phyloP scores from a whole-genome alignment of 2,888 invertebrate genomes.

The Tetanocera ferruginea region DNA sequence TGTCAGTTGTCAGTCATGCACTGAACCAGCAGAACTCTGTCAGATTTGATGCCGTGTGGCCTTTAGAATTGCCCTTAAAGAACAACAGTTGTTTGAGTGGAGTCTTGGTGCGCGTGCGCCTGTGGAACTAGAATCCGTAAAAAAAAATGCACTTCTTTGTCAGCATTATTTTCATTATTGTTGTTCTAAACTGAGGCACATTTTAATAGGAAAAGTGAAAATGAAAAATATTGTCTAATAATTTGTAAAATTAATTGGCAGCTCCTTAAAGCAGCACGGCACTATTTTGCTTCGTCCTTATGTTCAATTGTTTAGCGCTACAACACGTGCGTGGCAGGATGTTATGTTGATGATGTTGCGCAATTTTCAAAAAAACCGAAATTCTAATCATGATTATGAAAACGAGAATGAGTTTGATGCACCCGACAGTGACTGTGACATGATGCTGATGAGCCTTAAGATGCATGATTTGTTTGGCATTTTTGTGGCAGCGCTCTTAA shows the following conservation, averaged over 20 bases:
- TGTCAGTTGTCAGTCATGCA: slow-evolving; percentile 62
- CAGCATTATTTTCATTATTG: background rate
- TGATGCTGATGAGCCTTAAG: slow-evolving; percentile 2
- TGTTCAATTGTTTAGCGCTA: background rate
- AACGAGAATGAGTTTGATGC: slow-evolving; percentile 14
- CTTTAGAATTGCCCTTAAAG: background rate
- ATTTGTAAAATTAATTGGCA: slow-evolving; percentile 56
- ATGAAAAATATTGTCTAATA: slow-evolving; percentile 58
- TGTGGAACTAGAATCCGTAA: slow-evolving; percentile 15
- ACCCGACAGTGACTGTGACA: too few species aligned
- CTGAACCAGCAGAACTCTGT: slow-evolving; percentile 54
- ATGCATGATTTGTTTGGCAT: background rate
- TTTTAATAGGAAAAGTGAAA: slow-evolving; percentile 42
- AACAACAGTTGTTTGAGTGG: slow-evolving; percentile 54
- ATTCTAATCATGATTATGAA: background rate
- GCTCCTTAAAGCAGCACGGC: background rate
- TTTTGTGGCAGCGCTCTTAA: background rate
- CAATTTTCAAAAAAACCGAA: slow-evolving; percentile 15
- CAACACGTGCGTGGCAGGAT: background rate
- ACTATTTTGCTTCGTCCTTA: slow-evolving; percentile 31
- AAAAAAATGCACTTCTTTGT: slow-evolving; percentile 56
- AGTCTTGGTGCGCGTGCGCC: slow-evolving; percentile 21
- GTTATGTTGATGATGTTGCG: slow-evolving; percentile 6
- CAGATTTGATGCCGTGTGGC: slow-evolving; percentile 52
- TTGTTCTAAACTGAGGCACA: too few species aligned